Base-by-base conservation (phyloP, 1,140 invertebrate genomes). In the Neodiprion virginianus region DNA sequence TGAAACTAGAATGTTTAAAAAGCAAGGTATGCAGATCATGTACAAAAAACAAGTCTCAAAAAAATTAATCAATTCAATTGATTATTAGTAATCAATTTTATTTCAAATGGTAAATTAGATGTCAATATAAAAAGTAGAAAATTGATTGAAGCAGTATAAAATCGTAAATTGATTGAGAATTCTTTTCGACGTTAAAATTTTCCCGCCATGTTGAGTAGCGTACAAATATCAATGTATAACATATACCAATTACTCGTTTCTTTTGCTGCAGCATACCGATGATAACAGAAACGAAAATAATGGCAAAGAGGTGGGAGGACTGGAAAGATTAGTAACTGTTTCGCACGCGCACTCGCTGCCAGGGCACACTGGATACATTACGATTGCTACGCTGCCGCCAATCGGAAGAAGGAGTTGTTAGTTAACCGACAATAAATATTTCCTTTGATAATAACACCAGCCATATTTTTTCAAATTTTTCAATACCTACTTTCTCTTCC, bases 331-430 rank as follows among this genome's bases (percentile, higher is more conserved):
- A 79, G 87, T 93, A 65, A 93, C 95, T 50, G 92, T 92, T 0
- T 86, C 93, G 8, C 92, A 94, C 76, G 92, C 94, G 40, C 78
- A 89, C 74, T 91, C 91, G 75, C 92, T 93, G 83, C 93, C 96
- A 11, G 97, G 97, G 0, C 97, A 99, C 88, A 98, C 97, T 47
- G 97, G 97, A 9, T 99, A 96, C 89, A 90, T 99, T 50, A 98
- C 97, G 28, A 96, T 98, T 86, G 97, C 96, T 7, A 95, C 96
- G 4, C 87, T 96, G 72, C 94, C 95, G 40, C 94, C 94, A 1
- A 76, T 86, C 28, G 89, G 87, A 84, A 80, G 75, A 76, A 85
- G 75, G 78, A 79, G 78, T 71, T 74, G 53, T 61, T 61, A 17
- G n/a, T 61, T 8, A 61, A 17, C 0, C 53, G 0, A 61, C n/a